phyloP scores from a whole-genome alignment of 1,140 invertebrate genomes.

The Cydia pomonella region DNA sequence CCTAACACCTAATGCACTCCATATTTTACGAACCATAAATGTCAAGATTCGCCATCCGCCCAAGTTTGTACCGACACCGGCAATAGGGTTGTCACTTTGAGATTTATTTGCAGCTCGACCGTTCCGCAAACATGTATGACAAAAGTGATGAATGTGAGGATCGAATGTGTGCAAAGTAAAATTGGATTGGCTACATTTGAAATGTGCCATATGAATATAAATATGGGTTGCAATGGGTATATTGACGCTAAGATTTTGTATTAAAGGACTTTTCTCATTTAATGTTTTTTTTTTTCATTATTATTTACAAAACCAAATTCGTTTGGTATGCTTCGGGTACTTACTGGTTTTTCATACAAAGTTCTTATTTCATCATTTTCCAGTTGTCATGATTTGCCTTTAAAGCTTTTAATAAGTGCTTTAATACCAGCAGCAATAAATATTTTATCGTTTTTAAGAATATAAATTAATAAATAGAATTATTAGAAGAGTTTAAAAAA shows the following conservation, averaged over 20 bases:
- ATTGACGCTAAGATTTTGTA: neutral
- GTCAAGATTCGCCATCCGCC: slow-evolving; percentile 9
- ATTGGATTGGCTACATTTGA: slow-evolving; percentile 1
- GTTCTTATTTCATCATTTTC: too few species aligned
- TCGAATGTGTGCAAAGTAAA: neutral
- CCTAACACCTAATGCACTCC: slow-evolving; percentile 22
- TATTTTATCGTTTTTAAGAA: too few species aligned
- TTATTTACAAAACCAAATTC: too few species aligned
- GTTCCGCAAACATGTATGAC: slow-evolving; percentile 6
- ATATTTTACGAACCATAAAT: slow-evolving; percentile 24
- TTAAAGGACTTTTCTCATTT: neutral
- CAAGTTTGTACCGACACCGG: slow-evolving; percentile 21
- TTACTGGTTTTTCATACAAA: too few species aligned
- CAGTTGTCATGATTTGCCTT: too few species aligned
- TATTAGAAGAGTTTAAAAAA: too few species aligned
- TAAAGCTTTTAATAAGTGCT: too few species aligned
- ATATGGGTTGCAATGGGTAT: neutral
- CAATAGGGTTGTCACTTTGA: slow-evolving; percentile 13
- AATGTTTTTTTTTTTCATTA: too few species aligned
- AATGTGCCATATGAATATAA: neutral
- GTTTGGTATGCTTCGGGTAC: too few species aligned
- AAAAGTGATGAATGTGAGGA: neutral
- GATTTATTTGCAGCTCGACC: slow-evolving; percentile 6
- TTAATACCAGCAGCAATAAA: too few species aligned
- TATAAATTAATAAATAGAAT: too few species aligned